Conservation (phyloP, 1,140 invertebrate genomes). For the Habropoda laboriosa region DNA sequence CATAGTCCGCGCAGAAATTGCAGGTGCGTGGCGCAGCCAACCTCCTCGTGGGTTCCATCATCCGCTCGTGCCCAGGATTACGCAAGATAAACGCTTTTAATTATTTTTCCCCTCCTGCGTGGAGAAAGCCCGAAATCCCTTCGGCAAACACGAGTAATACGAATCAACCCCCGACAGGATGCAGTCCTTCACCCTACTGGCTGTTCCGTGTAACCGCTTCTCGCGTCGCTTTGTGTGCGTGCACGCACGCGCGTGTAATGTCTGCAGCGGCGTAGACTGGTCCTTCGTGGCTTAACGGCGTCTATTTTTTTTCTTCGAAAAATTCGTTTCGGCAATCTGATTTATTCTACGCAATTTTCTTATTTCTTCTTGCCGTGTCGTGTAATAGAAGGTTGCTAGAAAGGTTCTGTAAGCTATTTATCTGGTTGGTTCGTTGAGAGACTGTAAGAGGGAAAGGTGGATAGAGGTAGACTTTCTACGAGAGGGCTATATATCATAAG, state of each 20-base stretch:
- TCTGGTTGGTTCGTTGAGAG: no score
- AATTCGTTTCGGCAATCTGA: no score
- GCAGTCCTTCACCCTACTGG: slow-evolving; percentile 39
- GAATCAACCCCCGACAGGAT: slow-evolving; percentile 51
- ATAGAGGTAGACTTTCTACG: no score
- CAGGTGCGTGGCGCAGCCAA: slow-evolving; percentile 14
- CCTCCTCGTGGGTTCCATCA: slow-evolving; percentile 1
- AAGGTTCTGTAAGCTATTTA: no score
- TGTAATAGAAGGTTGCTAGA: no score
- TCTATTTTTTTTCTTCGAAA: no score
- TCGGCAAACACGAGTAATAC: slow-evolving; percentile 65
- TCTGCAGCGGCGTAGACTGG: slow-evolving; percentile 28
- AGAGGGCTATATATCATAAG: no score
- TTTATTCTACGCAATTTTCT: no score
- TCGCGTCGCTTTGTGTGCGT: slow-evolving; percentile 1
- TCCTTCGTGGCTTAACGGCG: no score
- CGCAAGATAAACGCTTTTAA: slow-evolving; percentile 71
- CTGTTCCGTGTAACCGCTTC: slow-evolving; percentile 12
- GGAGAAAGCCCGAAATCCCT: slow-evolving; percentile 62
- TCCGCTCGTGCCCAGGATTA: slow-evolving; percentile 44
- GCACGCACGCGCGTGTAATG: slow-evolving; percentile 41
- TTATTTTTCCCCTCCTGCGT: slow-evolving; percentile 68
- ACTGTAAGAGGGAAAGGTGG: no score
- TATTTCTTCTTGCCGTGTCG: no score
- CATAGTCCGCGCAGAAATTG: slow-evolving; percentile 3